A percentile compares a stretch with the other conserved stretches of the same genome.
phyloP scores from a whole-genome alignment of 2,888 invertebrate genomes.

The Epirrita christyi region DNA sequence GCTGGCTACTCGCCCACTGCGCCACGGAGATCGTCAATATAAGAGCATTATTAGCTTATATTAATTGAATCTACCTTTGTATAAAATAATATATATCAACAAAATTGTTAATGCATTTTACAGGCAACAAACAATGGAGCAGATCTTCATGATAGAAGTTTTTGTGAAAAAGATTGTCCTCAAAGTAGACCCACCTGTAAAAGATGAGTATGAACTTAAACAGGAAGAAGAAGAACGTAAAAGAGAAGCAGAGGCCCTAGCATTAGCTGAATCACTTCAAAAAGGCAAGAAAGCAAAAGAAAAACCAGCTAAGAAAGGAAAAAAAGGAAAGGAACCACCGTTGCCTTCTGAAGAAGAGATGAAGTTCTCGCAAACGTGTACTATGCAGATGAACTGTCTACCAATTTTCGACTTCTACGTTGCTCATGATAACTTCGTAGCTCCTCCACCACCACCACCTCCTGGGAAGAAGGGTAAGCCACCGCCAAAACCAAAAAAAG shows the following conservation, averaged over 20 bases:
- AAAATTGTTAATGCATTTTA: neutral
- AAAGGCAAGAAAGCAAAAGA: constrained; percentile 57
- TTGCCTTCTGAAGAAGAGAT: constrained; percentile 77
- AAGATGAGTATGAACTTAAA: constrained; percentile 74
- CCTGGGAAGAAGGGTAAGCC: constrained; percentile 58
- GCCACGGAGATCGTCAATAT: no score
- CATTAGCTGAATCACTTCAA: constrained; percentile 60
- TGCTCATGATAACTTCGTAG: constrained; percentile 77
- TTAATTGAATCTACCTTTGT: neutral
- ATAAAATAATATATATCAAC: no score
- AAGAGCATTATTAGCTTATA: no score
- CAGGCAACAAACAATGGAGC: constrained; percentile 61
- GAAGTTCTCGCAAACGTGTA: constrained; percentile 77
- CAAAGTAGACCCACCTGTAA: constrained; percentile 72
- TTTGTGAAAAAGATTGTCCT: constrained; percentile 74
- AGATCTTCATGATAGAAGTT: constrained; percentile 79
- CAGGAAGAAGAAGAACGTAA: constrained; percentile 66
- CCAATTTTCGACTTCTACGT: constrained; percentile 76
- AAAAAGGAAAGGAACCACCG: constrained; percentile 70
- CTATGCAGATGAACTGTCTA: constrained; percentile 73
- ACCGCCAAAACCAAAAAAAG: constrained; percentile 55
- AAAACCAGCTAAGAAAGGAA: constrained; percentile 45
- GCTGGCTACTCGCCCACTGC: no score
- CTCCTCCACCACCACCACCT: constrained; percentile 73
- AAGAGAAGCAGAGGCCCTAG: constrained; percentile 64